Percentiles rank a stretch among this genome's conserved stretches.
phyloP scores from a whole-genome alignment of 2,888 invertebrate genomes.

The Pelosia muscerda region DNA sequence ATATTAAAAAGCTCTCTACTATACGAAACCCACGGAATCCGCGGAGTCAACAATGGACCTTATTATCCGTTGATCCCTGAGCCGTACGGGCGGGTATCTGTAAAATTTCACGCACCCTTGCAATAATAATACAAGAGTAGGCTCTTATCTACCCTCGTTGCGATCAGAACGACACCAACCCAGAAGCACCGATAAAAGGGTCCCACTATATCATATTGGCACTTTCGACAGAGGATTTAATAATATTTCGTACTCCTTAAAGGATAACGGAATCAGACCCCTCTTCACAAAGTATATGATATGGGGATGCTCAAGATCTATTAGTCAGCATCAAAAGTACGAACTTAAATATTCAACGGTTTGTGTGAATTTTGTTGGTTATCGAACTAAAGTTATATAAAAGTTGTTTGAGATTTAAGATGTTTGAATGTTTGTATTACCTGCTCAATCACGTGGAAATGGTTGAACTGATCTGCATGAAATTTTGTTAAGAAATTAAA shows the following conservation, averaged over 20 bases:
- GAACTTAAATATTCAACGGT: constrained; percentile 38
- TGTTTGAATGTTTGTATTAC: no score
- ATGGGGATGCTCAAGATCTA: constrained; percentile 55
- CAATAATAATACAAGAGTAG: constrained; percentile 74
- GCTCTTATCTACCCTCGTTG: constrained; percentile 79
- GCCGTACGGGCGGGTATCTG: constrained; percentile 75
- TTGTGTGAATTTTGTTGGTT: constrained; percentile 31
- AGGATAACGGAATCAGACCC: constrained; percentile 63
- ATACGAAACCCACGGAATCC: constrained; percentile 49
- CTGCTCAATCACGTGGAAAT: no score
- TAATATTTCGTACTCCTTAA: constrained; percentile 75
- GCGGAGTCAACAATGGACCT: constrained; percentile 53
- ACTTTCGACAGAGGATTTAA: constrained; percentile 74
- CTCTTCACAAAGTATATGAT: constrained; percentile 56
- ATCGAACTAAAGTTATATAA: no score
- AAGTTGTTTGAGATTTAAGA: no score
- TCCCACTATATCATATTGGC: constrained; percentile 83
- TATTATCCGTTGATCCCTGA: constrained; percentile 74
- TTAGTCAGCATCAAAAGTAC: constrained; percentile 56
- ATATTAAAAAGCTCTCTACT: constrained; percentile 60
- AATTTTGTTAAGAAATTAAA: no score
- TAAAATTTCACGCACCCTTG: constrained; percentile 84
- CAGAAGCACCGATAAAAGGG: constrained; percentile 72
- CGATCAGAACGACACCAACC: constrained; percentile 64
- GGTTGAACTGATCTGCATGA: no score